Conservation (phyloP, 2,113 vertebrate genomes). For the Aramus guarauna region DNA sequence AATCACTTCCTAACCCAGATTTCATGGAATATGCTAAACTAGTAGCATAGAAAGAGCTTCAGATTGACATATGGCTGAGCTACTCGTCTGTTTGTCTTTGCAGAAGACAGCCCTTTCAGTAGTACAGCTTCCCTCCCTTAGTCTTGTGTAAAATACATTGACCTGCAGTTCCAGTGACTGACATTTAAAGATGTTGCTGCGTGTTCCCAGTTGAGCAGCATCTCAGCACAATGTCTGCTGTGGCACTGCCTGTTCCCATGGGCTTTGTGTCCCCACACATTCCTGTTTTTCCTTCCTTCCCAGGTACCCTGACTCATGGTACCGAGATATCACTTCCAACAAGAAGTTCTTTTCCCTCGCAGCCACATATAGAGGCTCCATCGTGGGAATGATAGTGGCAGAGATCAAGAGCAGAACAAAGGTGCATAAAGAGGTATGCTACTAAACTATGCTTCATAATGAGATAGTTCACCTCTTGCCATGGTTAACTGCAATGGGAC, state of each 20-base stretch:
- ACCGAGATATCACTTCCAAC: constrained; percentile 99
- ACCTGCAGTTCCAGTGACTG: background rate
- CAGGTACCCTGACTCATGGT: constrained; percentile 99
- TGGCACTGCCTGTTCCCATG: background rate
- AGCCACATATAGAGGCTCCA: constrained; percentile 91
- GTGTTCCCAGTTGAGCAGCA: background rate
- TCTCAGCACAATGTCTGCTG: background rate
- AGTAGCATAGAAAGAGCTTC: background rate
- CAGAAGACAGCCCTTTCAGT: background rate
- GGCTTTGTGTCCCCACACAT: background rate
- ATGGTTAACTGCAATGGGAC: fast-evolving
- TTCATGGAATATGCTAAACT: background rate
- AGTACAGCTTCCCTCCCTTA: background rate
- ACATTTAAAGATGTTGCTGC: background rate
- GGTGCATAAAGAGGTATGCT: constrained; percentile 94
- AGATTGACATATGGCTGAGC: background rate
- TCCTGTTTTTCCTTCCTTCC: background rate
- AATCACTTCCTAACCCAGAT: background rate
- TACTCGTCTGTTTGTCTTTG: background rate
- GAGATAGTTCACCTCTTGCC: background rate
- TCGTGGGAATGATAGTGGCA: constrained; percentile 98
- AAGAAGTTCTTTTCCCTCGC: constrained; percentile 99
- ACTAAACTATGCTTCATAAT: background rate
- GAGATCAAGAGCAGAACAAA: constrained; percentile 98
- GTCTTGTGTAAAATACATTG: background rate